phyloP scores from a whole-genome alignment of 2,797 vertebrate species.

The Sebastes iracundus region DNA sequence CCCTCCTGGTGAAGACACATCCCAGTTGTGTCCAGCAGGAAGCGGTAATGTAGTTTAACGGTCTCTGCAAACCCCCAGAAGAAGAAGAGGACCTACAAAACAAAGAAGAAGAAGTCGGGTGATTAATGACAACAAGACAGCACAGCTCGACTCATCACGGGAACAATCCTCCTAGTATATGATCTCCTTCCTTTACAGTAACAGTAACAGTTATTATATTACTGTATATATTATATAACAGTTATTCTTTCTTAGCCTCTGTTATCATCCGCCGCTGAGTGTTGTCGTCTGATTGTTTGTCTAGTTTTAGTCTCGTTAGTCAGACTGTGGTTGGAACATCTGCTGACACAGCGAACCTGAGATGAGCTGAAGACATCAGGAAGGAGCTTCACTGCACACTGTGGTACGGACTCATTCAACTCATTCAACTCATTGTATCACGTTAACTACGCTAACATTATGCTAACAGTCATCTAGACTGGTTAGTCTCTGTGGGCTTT shows the following conservation, averaged over 20 bases:
- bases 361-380: slow-evolving; percentile 9
- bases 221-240: no score
- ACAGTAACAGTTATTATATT: no score
- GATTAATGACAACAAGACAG: neutral
- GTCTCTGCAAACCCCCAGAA: neutral
- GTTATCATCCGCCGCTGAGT: neutral
- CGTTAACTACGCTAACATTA: neutral
- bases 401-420: neutral
- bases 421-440: no score
- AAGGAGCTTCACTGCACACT: neutral
- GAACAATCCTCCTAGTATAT: no score
- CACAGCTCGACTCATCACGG: neutral
- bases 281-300: neutral
- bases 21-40: neutral
- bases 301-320: neutral
- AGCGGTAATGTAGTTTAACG: neutral
- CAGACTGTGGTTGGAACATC: neutral
- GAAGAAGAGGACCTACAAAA: no score
- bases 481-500: neutral
- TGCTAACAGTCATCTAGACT: neutral
- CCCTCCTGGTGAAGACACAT: neutral
- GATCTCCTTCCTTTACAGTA: neutral
- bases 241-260: neutral
- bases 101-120: no score
- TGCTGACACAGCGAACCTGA: slow-evolving; percentile 12